Base-by-base conservation (phyloP, 2,888 invertebrate species). In the Eumerus sabulonum region DNA sequence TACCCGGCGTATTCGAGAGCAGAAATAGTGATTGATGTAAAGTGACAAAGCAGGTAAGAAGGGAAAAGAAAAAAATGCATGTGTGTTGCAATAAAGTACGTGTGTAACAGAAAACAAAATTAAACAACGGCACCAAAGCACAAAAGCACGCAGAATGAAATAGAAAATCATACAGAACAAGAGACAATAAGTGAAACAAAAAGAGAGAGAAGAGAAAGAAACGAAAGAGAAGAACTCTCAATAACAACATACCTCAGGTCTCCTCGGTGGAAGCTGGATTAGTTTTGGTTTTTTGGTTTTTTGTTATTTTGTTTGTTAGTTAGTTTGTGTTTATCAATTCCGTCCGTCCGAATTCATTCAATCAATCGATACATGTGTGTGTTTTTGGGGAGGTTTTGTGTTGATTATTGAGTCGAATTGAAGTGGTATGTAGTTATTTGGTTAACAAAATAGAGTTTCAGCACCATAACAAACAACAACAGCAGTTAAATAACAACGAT, bases 211-310 rank as follows among this genome's bases (percentile, higher is more conserved):
- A 67, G 81, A 77, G 54, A 40, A 50, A 76, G 72, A 77, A 64
- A 82, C 81, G 76, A 57, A 81, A 82, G 81, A 82, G 64, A 81
- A 66, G 57, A 68, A 81, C 40, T 68, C 82, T 82, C 66, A 82
- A 81, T 74, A 81, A 77, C 76, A 86, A 93, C 94, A 91, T 93
- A 96, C 96, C 95, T 96, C 96, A 87, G 96, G 95, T 91, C 94
- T 94, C 91, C 95, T 92, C 90, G 95, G 94, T 89, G 95, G 95
- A 91, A 94, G 92, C 95, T 95, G 92, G 81, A 68, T 82, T 74
- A 62, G 53, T 56, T 59, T 63, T 60, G 53, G 73, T 68, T 76
- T 53, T 35, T 51, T 70, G 67, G 48, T 57, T 54, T 76, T 66
- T 63, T 57, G 48, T 54, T 59, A 62, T 71, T 66, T 60, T 45